Evolutionary conservation across 2,888 invertebrate genomes (phyloP).

Genomic region (Agrilus cyanescens): DNA sequence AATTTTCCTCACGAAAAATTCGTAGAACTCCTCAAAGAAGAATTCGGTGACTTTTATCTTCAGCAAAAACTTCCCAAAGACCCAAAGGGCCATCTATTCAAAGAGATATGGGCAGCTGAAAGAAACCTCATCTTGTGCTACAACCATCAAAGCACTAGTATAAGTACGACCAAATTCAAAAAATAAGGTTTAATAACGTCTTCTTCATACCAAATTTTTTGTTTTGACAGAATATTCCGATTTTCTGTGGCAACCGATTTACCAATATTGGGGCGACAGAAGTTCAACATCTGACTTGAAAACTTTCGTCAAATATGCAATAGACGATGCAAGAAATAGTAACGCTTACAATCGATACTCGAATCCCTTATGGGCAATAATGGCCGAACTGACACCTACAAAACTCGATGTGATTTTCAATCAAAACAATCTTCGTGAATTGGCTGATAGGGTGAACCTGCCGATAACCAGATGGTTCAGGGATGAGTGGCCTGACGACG

Average conservation of each 20-base stretch:
- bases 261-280: conserved; percentile 57
- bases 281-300: conserved; percentile 42
- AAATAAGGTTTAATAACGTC: too few species aligned
- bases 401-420: conserved; percentile 49
- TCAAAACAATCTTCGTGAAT: conserved; percentile 48
- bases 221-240: conserved; percentile 26
- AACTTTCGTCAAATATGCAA: conserved; percentile 35
- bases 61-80: conserved; percentile 34
- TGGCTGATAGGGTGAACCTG: conserved; percentile 56
- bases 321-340: conserved; percentile 33
- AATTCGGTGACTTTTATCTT: conserved; percentile 42
- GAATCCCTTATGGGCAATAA: conserved; percentile 49
- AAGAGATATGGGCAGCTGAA: conserved; percentile 43
- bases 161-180: conserved; percentile 27
- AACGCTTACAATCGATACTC: conserved; percentile 5
- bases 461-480: conserved; percentile 57
- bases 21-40: conserved; percentile 38
- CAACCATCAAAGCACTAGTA: conserved; percentile 38
- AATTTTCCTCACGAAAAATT: conserved; percentile 38
- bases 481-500: conserved; percentile 52
- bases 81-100: conserved; percentile 42
- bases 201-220: not conserved
- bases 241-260: conserved; percentile 45
- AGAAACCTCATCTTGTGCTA: conserved; percentile 49
- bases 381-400: conserved; percentile 63